A percentile compares a stretch with the other conserved stretches of the same genome.
These are phyloP conservation scores for Acleris cristana DNA, from an alignment of 2,888 invertebrate genomes.

Conservation along the genomic window DNA sequence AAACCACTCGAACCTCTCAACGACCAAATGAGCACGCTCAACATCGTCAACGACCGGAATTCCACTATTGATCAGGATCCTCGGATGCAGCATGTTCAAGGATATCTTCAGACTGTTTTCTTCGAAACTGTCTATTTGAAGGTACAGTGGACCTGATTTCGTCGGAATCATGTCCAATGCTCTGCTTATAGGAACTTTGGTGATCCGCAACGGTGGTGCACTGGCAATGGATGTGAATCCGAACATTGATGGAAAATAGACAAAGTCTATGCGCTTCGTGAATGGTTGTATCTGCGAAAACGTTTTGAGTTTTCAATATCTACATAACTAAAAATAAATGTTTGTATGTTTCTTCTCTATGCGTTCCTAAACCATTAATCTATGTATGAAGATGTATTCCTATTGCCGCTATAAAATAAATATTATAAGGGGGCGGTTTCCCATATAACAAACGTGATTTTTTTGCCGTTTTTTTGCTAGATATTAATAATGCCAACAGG, in stretches of 20 bases:
- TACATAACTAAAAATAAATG: no score
- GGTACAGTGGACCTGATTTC: conserved; percentile 64
- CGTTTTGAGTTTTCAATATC: neutral
- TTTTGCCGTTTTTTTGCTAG: no score
- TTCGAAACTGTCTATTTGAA: conserved; percentile 71
- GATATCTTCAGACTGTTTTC: conserved; percentile 58
- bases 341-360: no score
- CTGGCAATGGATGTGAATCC: conserved; percentile 62
- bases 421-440: no score
- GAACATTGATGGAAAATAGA: conserved; percentile 65
- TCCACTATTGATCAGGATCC: conserved; percentile 61
- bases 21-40: conserved; percentile 63
- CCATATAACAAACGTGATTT: no score
- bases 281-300: conserved; percentile 43
- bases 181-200: conserved; percentile 50
- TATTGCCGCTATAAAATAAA: no score
- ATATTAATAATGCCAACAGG: no score
- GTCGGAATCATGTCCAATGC: conserved; percentile 60
- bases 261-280: conserved; percentile 46
- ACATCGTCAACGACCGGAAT: conserved; percentile 56
- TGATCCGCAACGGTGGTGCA: conserved; percentile 53
- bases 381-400: no score
- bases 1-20: conserved; percentile 74
- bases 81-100: conserved; percentile 61
- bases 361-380: no score